phyloP scores from a whole-genome alignment of 1,140 invertebrate genomes.

The Heterodera carotae region DNA sequence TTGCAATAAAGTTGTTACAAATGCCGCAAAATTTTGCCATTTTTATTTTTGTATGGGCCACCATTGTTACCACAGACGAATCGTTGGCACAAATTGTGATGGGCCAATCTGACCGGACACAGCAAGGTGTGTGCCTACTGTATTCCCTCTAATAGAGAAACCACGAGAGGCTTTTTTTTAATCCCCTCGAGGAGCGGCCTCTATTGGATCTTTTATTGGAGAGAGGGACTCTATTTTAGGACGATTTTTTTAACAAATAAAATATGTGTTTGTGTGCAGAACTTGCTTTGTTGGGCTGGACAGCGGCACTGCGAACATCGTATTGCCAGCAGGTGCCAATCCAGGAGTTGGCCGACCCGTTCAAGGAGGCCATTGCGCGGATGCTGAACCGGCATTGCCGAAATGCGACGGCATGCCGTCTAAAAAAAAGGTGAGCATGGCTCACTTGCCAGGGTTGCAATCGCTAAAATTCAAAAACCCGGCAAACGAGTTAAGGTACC shows the following conservation, averaged over 20 bases:
- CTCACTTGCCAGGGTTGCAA: no score
- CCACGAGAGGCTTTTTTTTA: no score
- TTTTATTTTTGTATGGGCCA: not conserved
- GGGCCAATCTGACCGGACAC: slow-evolving; percentile 37
- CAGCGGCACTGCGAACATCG: not conserved
- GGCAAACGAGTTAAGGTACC: no score
- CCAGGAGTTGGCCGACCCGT: slow-evolving; percentile 47
- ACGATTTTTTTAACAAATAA: not conserved
- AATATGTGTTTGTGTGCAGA: slow-evolving; percentile 15
- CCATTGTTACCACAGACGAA: not conserved
- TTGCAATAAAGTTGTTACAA: not conserved
- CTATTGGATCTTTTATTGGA: not conserved
- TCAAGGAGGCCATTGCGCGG: slow-evolving; percentile 47
- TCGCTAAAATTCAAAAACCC: not conserved
- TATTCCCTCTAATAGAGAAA: no score
- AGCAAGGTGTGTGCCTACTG: slow-evolving; percentile 29
- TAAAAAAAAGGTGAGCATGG: slow-evolving; percentile 47
- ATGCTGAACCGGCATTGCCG: slow-evolving; percentile 52
- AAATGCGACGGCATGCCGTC: slow-evolving; percentile 46
- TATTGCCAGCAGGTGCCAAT: slow-evolving; percentile 45
- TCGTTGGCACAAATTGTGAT: slow-evolving; percentile 23
- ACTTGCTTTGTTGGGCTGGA: slow-evolving; percentile 24
- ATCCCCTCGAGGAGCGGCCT: no score
- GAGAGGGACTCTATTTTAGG: no score
- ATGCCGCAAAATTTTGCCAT: not conserved